phyloP scores from a whole-genome alignment of 92 coral and sea anemone species.

The Phenganax subtilis region DNA sequence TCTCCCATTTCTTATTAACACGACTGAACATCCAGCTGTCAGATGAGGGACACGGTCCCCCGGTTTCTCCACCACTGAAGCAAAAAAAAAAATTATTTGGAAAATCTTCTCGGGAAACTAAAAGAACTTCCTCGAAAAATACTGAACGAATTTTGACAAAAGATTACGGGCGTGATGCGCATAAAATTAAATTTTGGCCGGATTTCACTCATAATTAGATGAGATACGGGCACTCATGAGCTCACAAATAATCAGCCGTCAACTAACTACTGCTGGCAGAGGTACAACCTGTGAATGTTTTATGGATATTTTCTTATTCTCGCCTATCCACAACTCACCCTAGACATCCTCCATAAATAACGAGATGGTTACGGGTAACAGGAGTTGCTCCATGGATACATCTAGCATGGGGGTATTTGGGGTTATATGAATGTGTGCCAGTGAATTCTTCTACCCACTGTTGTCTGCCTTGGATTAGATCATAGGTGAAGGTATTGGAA shows the following conservation, averaged over 20 bases:
- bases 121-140: background rate
- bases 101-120: too few species aligned
- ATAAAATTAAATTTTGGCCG: too few species aligned
- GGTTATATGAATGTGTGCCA: conserved; percentile 90
- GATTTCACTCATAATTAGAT: too few species aligned
- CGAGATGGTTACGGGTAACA: conserved; percentile 69
- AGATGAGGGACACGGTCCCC: conserved; percentile 94
- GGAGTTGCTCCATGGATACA: conserved; percentile 78
- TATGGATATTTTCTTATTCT: background rate
- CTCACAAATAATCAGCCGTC: too few species aligned
- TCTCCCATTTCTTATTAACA: conserved; percentile 63
- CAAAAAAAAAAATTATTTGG: conserved; percentile 14
- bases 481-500: conserved; percentile 80
- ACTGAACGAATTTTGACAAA: background rate
- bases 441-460: conserved; percentile 75
- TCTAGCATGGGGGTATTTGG: conserved; percentile 76
- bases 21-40: conserved; percentile 86
- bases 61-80: conserved; percentile 84
- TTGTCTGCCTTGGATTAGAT: conserved; percentile 40
- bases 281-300: too few species aligned
- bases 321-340: conserved; percentile 57
- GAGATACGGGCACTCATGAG: too few species aligned
- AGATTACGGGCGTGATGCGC: background rate
- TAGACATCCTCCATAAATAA: conserved; percentile 90
- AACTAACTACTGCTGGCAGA: too few species aligned